A percentile compares a stretch with the other conserved stretches of the same genome.
These are phyloP conservation scores for Pollimyrus isidori DNA, from an alignment of 2,113 vertebrate species.

Conservation along the genomic window DNA sequence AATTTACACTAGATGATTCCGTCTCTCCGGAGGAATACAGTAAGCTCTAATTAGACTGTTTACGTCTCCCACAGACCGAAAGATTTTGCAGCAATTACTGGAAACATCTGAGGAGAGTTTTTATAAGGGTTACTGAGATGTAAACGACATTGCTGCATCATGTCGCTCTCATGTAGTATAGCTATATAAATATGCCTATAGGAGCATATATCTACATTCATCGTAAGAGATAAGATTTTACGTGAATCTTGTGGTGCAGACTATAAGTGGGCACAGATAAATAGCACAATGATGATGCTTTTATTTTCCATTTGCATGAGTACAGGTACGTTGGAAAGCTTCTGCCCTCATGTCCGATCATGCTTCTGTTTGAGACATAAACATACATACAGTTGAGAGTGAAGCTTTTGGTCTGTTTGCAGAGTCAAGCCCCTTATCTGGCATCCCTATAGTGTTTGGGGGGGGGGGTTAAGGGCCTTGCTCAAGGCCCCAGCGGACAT, in stretches of 20 bases:
- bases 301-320: not conserved
- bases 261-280: not conserved
- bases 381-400: not conserved
- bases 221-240: not conserved
- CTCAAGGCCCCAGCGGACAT: not conserved
- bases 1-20: conserved; percentile 45
- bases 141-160: conserved; percentile 15
- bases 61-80: conserved; percentile 44
- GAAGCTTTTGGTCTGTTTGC: not conserved
- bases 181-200: not conserved
- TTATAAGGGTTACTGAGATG: conserved; percentile 36
- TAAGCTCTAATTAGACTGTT: conserved; percentile 49
- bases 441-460: not conserved
- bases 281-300: not conserved
- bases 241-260: not conserved
- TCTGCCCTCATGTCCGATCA: not conserved
- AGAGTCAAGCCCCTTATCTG: not conserved
- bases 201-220: not conserved
- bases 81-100: conserved; percentile 41
- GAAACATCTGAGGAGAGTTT: conserved; percentile 42
- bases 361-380: not conserved
- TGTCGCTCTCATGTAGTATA: not conserved
- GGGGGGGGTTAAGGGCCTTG: not conserved
- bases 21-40: conserved; percentile 46
- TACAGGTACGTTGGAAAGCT: not conserved